These are phyloP conservation scores for Physocephala rufipes DNA, from an alignment of 2,888 invertebrate species.

Conservation along the genomic window DNA sequence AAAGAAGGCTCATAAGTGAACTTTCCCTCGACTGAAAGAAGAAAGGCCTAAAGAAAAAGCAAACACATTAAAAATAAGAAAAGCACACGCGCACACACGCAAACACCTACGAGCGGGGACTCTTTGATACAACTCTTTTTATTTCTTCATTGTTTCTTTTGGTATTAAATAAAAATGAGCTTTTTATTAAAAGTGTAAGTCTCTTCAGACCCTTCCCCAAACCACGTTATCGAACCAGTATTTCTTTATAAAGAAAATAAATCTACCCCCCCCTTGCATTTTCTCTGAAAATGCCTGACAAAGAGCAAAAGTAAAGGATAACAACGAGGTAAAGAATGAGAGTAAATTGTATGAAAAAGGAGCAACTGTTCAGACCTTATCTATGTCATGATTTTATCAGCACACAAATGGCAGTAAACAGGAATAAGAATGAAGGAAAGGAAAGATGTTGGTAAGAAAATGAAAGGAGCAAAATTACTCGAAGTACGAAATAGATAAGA, in stretches of 20 bases:
- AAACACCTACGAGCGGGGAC: constrained; percentile 3
- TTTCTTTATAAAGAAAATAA: too few species aligned
- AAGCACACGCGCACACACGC: neutral
- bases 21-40: neutral
- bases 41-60: neutral
- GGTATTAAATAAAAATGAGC: neutral
- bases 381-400: constrained; percentile 26
- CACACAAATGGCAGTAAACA: neutral
- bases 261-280: too few species aligned
- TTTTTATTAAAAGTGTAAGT: neutral
- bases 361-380: constrained; percentile 25
- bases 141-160: constrained; percentile 2
- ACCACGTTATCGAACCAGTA: too few species aligned
- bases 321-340: too few species aligned
- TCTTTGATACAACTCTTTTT: constrained; percentile 10
- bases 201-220: too few species aligned
- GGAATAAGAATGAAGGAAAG: too few species aligned
- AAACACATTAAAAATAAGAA: neutral
- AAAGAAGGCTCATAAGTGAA: neutral
- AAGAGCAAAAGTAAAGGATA: too few species aligned
- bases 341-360: constrained; percentile 15
- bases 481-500: neutral
- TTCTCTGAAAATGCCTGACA: too few species aligned
- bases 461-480: too few species aligned
- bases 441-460: too few species aligned